Base-by-base conservation (phyloP, 2,797 vertebrate species). In the Chrysolophus pictus region DNA sequence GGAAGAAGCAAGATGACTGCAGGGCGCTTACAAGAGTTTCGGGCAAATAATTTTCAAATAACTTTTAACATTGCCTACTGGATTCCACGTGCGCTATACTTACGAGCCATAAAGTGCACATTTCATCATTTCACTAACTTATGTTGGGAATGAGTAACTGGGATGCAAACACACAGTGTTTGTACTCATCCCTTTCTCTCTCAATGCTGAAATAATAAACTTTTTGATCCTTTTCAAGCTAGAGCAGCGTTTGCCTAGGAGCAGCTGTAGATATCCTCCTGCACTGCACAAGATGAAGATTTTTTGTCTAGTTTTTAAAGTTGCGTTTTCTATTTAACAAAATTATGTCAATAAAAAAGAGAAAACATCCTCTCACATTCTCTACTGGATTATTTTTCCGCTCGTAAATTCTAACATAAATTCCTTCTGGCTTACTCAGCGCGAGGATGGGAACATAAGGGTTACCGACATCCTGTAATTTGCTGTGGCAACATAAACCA, bases 401-500 rank as follows among this genome's bases (percentile, higher is more conserved):
- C 49, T 85, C 0, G 0, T 85, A 85, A 91, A 93, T 93, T 83
- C 24, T 60, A 76, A 55, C 7, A 14, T 13, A 21, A 83, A 5
- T 51, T 94, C 24, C 22, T 92, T 81, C 51, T 91, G 39, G 28
- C 28, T 92, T 87, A 67, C 78, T 92, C 65, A 33, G 42, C 56
- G 29, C 31, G 87, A 87, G 39, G 42, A 67, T 75, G 62, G 74
- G 67, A 91, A 69, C 22, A 89, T 83, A 83, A 80, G 94, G 82
- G 91, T 91, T 93, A 83, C 47, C 21, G 29, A 69, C 59, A 89
- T 85, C 31, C 59, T 92, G 49, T 89, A 89, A 87, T 91, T 94
- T 83, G n/a, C 78, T 64, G 75, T 67, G 46, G 51, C 46, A 93
- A 89, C 55, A 89, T 77, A 93, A 91, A 80, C n/a, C 42, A 85